Evolutionary conservation across 2,797 vertebrate species (phyloP).

Genomic region (Neomorphus geoffroyi): DNA sequence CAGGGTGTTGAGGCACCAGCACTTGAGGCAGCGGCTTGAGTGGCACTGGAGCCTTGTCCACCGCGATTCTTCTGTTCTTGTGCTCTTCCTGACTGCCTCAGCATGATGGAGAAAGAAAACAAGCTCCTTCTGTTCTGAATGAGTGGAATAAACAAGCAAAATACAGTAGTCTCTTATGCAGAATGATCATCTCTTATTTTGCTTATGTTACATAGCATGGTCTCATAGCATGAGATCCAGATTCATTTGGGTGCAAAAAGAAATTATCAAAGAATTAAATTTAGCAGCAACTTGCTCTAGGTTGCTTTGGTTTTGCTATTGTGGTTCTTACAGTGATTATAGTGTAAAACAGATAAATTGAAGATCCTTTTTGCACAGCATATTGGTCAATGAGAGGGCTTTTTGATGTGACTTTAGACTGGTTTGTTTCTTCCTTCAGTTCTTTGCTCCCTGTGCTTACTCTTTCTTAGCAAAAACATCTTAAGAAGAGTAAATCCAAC

Average conservation of each 20-base stretch:
- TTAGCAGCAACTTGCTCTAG: not conserved
- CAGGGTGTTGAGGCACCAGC: fast-evolving
- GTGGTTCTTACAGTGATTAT: not conserved
- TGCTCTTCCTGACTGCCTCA: not conserved
- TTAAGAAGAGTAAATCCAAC: not conserved
- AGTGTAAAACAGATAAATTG: not conserved
- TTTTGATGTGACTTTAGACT: not conserved
- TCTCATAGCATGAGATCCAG: no score
- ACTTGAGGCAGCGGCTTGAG: not conserved
- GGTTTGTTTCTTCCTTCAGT: not conserved
- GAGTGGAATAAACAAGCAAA: not conserved
- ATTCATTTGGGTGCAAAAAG: not conserved
- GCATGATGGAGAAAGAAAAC: not conserved
- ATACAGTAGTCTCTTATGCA: not conserved
- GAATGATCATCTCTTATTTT: not conserved
- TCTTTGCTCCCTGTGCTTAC: not conserved
- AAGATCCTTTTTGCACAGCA: not conserved
- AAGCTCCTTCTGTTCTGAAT: not conserved
- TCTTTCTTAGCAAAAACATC: not conserved
- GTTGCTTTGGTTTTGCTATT: not conserved
- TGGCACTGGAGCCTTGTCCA: not conserved
- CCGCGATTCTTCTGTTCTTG: not conserved
- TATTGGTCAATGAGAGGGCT: not conserved
- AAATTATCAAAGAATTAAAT: not conserved
- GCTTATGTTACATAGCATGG: not conserved